Percentiles rank a stretch among this genome's conserved stretches.
Evolutionary conservation across 1,140 invertebrate genomes (phyloP).

Genomic region (Drosophila persimilis): DNA sequence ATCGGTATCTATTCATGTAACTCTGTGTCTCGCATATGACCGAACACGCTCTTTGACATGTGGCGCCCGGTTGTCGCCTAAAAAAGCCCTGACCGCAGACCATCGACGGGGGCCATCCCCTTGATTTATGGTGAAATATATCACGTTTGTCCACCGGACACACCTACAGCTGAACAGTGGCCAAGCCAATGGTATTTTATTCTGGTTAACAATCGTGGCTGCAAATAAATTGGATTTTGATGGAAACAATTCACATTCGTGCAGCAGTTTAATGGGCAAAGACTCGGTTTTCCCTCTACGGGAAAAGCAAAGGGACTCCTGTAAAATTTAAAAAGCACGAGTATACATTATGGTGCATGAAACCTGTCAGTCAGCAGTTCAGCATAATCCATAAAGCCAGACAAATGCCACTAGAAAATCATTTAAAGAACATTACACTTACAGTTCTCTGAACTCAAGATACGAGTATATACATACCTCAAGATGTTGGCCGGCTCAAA

Average conservation of each 20-base stretch:
- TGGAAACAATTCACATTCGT: too few species aligned
- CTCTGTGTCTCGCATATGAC: background rate
- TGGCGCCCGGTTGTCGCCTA: slow-evolving; percentile 42
- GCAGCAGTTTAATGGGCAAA: too few species aligned
- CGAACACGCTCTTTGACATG: slow-evolving; percentile 34
- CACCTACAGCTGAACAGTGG: background rate
- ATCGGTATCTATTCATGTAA: slow-evolving; percentile 23
- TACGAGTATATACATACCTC: background rate
- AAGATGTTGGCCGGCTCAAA: slow-evolving; percentile 11
- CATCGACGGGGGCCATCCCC: background rate
- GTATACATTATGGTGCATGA: too few species aligned
- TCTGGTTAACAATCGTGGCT: background rate
- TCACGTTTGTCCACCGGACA: background rate
- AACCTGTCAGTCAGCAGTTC: too few species aligned
- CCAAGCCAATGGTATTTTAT: background rate
- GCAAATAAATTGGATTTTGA: too few species aligned
- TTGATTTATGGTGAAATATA: slow-evolving; percentile 33
- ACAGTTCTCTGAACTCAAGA: slow-evolving; percentile 30
- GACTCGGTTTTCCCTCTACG: too few species aligned
- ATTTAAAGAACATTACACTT: slow-evolving; percentile 21
- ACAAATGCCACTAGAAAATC: too few species aligned
- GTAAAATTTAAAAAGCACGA: too few species aligned
- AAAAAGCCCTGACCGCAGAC: background rate
- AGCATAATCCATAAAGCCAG: too few species aligned
- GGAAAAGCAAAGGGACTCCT: too few species aligned